Percentiles rank a stretch among this genome's conserved stretches.
Evolutionary conservation across 1,140 invertebrate species (phyloP).

Genomic region (Trachymyrmex cornetzi): DNA sequence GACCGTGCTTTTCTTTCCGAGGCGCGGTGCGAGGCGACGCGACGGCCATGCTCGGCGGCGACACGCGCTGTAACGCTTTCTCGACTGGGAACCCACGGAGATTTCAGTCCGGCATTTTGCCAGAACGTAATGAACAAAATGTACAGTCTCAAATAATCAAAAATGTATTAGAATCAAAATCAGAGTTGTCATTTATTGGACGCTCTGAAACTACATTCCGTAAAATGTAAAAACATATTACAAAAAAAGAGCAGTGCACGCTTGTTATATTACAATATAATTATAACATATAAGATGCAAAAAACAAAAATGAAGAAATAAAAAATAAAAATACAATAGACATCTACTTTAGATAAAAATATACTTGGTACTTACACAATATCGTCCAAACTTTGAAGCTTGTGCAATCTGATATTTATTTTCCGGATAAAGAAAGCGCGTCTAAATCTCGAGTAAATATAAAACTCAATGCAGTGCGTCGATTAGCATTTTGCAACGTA

Average conservation of each 20-base stretch:
- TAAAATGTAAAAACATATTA: too few species aligned
- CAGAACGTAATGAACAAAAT: not conserved
- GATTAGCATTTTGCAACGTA: not conserved
- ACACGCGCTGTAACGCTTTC: not conserved
- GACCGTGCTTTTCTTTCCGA: constrained; percentile 58
- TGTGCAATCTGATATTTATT: not conserved
- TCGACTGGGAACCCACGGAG: not conserved
- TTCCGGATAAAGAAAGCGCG: too few species aligned
- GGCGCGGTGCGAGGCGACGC: not conserved
- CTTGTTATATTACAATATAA: too few species aligned
- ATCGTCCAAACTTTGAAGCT: not conserved
- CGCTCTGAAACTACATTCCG: too few species aligned
- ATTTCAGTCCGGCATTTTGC: not conserved
- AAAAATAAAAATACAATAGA: too few species aligned
- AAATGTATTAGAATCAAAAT: too few species aligned
- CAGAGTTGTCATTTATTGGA: too few species aligned
- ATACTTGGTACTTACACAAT: not conserved
- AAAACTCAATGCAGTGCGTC: not conserved
- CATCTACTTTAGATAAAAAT: not conserved
- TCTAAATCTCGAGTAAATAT: not conserved
- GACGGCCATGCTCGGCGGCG: not conserved
- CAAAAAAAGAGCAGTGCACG: too few species aligned
- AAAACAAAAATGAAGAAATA: too few species aligned
- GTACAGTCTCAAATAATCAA: too few species aligned
- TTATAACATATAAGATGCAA: too few species aligned